Evolutionary conservation across 2,113 vertebrate species (phyloP), one percentile per base, ranked within the genome.

Genomic region (Scalopus aquaticus): DNA sequence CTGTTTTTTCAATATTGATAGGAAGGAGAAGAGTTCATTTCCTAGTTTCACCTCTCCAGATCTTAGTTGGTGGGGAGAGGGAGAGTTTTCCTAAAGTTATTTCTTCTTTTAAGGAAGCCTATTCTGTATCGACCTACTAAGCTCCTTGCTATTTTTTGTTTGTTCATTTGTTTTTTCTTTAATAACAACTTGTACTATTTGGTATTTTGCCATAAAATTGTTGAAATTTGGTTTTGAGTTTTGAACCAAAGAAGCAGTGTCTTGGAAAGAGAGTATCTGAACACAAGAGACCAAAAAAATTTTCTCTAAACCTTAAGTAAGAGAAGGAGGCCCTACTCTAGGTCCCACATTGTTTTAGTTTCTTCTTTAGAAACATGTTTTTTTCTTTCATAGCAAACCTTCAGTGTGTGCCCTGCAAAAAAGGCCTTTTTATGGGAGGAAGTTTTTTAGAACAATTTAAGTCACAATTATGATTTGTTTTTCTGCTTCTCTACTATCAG

Each of bases 201-300:
- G 84, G 72, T 87, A 70, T 49, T 89, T 80, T 77, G 79, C 65
- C 83, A 44, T 44, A 88, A 76, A 81, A 97, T 72, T 72, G 94
- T 96, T 97, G 67, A 91, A 93, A 96, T 64, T 77, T 79, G 64
- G 58, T 96, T 98, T 95, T 97, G 77, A 93, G 97, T 95, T 97
- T 81, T 70, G 30, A 79, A 95, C 69, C 30, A 85, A 83, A 86
- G 39, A 84, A 58, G 30, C 62, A 95, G 56, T 28, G 42, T 88
- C 97, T 96, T 69, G 60, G 90, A 67, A 81, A 76, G 86, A 96
- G 76, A 86, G 70, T 46, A 58, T 87, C n/a, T 83, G 74, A 94
- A 65, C 86, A 94, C 76, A 69, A 83, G 90, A 96, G 56, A 96
- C n/a, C 8, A 37, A 74, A 64, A 6, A 88, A 84, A 6, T 79